Base-by-base conservation (phyloP, 2,888 invertebrate species). In the Trichopria drosophilae region DNA sequence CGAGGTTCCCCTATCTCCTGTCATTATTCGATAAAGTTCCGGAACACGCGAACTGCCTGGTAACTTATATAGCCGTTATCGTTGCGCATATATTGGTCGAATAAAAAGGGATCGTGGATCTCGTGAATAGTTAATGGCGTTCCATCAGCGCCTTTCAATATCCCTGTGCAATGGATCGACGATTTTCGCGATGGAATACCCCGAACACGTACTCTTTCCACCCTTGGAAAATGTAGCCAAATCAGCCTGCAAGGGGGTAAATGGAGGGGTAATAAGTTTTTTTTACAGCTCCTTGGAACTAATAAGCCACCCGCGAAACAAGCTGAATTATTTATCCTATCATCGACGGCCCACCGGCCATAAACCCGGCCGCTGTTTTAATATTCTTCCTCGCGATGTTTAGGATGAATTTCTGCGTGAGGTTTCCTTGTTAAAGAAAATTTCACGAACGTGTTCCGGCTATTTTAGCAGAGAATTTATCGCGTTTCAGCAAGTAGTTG, bases 221-320 rank as follows among this genome's bases (percentile, higher is more conserved):
- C n/a, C n/a, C n/a, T n/a, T n/a, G n/a, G n/a, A n/a, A n/a, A n/a
- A n/a, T n/a, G n/a, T n/a, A n/a, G n/a, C n/a, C n/a, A n/a, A n/a
- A n/a, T 46, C 31, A 45, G 52, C 48, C 35, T 42, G 43, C 35
- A 46, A 37, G n/a, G 53, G 24, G 41, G 53, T 41, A 56, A n/a
- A n/a, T n/a, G 67, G 65, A 64, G 65, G 66, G 69, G 72, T 69
- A 72, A 73, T 72, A 72, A 68, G 68, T 72, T 71, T 70, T 71
- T 60, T 71, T 71, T 70, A 71, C 67, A 69, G 66, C 67, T 67
- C 66, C 60, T 58, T 56, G 60, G 57, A 68, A 67, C 70, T 74
- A 73, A 74, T 72, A 73, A 74, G 69, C 62, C 62, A 63, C 64
- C 64, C 69, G 63, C 65, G 66, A 66, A 71, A 66, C 66, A 58